These are phyloP conservation scores for Actinia tenebrosa DNA, from an alignment of 64 coral and sea anemone species.

Conservation along the genomic window DNA sequence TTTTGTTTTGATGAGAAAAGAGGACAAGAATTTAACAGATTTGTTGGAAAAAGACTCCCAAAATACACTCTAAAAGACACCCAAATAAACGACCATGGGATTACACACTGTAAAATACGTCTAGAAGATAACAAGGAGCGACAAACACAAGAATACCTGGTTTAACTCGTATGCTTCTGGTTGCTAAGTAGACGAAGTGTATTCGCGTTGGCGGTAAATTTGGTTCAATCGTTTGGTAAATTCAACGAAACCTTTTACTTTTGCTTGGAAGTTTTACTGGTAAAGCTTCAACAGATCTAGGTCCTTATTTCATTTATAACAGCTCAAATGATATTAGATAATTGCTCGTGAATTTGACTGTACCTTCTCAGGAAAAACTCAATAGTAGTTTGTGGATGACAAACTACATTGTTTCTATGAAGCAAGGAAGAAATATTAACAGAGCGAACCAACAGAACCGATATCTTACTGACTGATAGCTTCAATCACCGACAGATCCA, in stretches of 20 bases:
- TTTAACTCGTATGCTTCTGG: neutral
- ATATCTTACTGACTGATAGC: too few species aligned
- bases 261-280: neutral
- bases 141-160: neutral
- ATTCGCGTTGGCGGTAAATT: neutral
- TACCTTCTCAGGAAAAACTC: neutral
- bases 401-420: neutral
- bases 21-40: neutral
- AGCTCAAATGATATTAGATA: neutral
- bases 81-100: neutral
- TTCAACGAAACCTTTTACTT: neutral
- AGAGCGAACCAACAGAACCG: too few species aligned
- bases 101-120: neutral
- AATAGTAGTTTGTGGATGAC: neutral
- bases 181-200: neutral
- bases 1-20: slow-evolving; percentile 20
- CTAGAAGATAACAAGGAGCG: neutral
- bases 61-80: neutral
- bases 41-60: neutral
- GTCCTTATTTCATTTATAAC: neutral
- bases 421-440: neutral
- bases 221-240: neutral
- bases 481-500: too few species aligned
- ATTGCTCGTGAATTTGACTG: neutral
- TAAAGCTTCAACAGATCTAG: neutral